Base-by-base conservation (phyloP, 2,888 invertebrate species). In the Morpho achilles region DNA sequence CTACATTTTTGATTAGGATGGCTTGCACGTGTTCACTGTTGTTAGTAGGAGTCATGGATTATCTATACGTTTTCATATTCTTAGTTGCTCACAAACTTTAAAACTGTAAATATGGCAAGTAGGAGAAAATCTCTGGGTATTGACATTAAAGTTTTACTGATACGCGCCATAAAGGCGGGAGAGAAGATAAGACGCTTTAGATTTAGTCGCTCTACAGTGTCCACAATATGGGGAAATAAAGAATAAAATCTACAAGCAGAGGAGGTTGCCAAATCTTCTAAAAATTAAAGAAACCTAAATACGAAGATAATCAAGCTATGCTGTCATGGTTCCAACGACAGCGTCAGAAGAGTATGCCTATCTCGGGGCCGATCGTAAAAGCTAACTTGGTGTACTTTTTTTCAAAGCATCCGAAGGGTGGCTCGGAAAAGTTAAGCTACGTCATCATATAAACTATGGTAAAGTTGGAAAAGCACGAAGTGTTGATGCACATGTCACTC, bases 401-500 rank as follows among this genome's bases (percentile, higher is more conserved):
- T 72, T 73, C 32, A 70, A 71, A 66, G 71, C 69, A 53, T 69
- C 71, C 45, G 68, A 69, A 68, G 69, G 69, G 5, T 73, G 71
- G 73, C 67, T 72, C 22, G 67, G 67, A 61, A 71, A 71, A 53
- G 70, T 72, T 44, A 72, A 70, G 54, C 66, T 63, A 8, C 68
- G 69, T 62, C 67, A 71, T 10, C 8, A 66, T 8, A 70, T 72
- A 41, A 66, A 9, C 47, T 67, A 47, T 49, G 64, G 64, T 57
- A 67, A 72, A 68, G 63, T 67, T 4, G 66, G 65, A 23, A 67
- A 69, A 39, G 63, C 63, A 7, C 62, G 57, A 40, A 43, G 43
- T 63, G 64, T 66, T 42, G 67, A 68, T 65, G 66, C 23, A 41
- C 68, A 67, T 66, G 63, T 67, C 45, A 69, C 64, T 66, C 2